These are phyloP conservation scores for Sarcophaga variegata DNA, from an alignment of 2,888 invertebrate species.

Conservation along the genomic window DNA sequence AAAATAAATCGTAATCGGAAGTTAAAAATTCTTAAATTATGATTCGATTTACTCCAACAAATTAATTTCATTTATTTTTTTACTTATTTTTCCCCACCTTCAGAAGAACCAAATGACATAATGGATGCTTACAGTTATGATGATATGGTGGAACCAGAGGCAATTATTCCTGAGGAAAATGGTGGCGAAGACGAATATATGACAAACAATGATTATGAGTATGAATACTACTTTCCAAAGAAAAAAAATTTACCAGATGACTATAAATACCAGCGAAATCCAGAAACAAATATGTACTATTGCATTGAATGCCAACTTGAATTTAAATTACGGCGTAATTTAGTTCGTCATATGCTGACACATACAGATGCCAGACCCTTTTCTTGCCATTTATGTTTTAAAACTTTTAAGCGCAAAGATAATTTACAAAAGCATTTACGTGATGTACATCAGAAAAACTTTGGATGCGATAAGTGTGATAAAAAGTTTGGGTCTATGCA, in stretches of 20 bases:
- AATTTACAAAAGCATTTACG: conserved; percentile 66
- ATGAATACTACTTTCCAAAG: background rate
- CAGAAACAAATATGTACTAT: conserved; percentile 56
- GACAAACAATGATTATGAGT: conserved; percentile 1
- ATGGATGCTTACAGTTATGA: conserved; percentile 56
- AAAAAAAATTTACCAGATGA: conserved; percentile 11
- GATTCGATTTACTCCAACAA: too few species aligned
- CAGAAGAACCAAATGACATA: conserved; percentile 62
- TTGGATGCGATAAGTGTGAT: conserved; percentile 48
- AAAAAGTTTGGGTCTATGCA: conserved; percentile 58
- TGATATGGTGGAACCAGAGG: conserved; percentile 46
- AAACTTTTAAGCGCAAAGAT: conserved; percentile 64
- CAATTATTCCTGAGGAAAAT: conserved; percentile 40
- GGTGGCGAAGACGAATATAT: conserved; percentile 28
- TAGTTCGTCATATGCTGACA: conserved; percentile 62
- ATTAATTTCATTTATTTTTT: background rate
- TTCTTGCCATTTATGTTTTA: conserved; percentile 52
- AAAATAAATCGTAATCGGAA: too few species aligned
- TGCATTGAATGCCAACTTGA: conserved; percentile 59
- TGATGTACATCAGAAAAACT: conserved; percentile 63
- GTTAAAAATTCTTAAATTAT: too few species aligned
- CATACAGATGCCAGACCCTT: conserved; percentile 62
- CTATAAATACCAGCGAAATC: conserved; percentile 49
- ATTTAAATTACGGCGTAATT: conserved; percentile 64
- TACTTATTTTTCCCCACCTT: background rate